phyloP scores from a whole-genome alignment of 2,797 vertebrate genomes.

The Eleutherodactylus coqui region DNA sequence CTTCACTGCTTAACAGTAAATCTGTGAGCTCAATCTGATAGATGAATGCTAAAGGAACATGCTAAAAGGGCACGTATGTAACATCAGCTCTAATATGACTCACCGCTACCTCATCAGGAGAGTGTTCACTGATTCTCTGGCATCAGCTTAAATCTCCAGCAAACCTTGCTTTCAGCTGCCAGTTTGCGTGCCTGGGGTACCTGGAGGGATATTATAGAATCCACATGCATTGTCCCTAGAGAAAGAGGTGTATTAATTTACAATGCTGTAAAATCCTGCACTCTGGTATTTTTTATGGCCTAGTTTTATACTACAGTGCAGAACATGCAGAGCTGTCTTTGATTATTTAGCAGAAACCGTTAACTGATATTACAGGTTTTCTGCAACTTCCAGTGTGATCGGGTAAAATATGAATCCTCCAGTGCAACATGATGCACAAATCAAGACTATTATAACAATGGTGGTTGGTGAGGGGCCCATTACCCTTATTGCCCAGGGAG shows the following conservation, averaged over 20 bases:
- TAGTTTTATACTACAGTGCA: slow-evolving; percentile 47
- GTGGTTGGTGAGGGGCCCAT: too few relatives aligned
- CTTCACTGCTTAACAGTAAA: neutral
- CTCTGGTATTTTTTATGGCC: slow-evolving; percentile 46
- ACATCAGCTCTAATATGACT: slow-evolving; percentile 10
- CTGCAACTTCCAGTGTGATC: neutral
- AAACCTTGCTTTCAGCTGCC: slow-evolving; percentile 37
- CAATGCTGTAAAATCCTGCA: slow-evolving; percentile 44
- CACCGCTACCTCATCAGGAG: slow-evolving; percentile 36
- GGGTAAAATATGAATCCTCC: too few relatives aligned
- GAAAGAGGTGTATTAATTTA: slow-evolving; percentile 57
- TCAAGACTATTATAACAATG: too few relatives aligned
- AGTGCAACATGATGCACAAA: too few relatives aligned
- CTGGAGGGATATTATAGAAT: slow-evolving; percentile 57
- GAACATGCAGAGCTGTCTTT: slow-evolving; percentile 7
- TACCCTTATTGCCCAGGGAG: too few relatives aligned
- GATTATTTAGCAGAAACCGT: slow-evolving; percentile 37
- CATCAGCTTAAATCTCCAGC: slow-evolving; percentile 46
- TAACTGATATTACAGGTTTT: slow-evolving; percentile 44
- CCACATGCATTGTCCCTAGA: neutral
- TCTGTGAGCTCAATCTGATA: neutral
- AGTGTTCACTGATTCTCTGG: neutral
- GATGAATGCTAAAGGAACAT: neutral
- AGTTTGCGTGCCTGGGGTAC: slow-evolving; percentile 44
- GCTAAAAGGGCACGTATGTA: neutral